Evolutionary conservation across 23 tunicate genomes (phyloP).

Genomic region (Styela plicata): DNA sequence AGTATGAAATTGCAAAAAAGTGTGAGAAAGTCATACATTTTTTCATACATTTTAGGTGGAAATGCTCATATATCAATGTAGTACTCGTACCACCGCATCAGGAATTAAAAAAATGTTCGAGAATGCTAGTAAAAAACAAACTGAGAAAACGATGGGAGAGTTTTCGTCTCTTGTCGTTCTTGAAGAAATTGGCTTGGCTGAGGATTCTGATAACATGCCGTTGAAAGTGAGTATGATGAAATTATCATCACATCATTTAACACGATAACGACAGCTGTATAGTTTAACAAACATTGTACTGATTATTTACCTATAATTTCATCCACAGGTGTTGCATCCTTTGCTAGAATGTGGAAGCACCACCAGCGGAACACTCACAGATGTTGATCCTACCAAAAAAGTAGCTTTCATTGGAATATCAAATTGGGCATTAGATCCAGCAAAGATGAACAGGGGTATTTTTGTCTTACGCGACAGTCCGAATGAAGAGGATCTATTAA

Average conservation of each 20-base stretch:
- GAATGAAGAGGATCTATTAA: constrained; percentile 30
- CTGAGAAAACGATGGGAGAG: constrained; percentile 30
- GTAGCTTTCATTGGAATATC: constrained; percentile 87
- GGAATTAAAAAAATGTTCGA: constrained; percentile 66
- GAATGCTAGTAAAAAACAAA: constrained; percentile 54
- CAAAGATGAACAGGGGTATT: constrained; percentile 85
- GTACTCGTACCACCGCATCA: constrained; percentile 71
- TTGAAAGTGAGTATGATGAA: constrained; percentile 32
- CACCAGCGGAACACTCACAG: neutral
- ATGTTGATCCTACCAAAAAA: constrained; percentile 17
- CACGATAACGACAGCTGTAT: neutral
- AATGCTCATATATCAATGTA: constrained; percentile 69
- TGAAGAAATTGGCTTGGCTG: constrained; percentile 80
- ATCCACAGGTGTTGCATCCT: constrained; percentile 46
- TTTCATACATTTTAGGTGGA: constrained; percentile 66
- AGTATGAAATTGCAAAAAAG: no score
- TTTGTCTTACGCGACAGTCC: constrained; percentile 72
- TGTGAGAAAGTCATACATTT: no score
- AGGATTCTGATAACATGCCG: constrained; percentile 83
- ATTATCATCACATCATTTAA: neutral
- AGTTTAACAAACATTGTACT: neutral
- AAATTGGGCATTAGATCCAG: constrained; percentile 88
- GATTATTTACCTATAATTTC: neutral
- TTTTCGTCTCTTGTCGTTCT: constrained; percentile 71
- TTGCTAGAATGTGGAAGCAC: constrained; percentile 56